These are phyloP conservation scores for Drosophila robusta DNA, from an alignment of 2,888 invertebrate genomes.

Conservation along the genomic window DNA sequence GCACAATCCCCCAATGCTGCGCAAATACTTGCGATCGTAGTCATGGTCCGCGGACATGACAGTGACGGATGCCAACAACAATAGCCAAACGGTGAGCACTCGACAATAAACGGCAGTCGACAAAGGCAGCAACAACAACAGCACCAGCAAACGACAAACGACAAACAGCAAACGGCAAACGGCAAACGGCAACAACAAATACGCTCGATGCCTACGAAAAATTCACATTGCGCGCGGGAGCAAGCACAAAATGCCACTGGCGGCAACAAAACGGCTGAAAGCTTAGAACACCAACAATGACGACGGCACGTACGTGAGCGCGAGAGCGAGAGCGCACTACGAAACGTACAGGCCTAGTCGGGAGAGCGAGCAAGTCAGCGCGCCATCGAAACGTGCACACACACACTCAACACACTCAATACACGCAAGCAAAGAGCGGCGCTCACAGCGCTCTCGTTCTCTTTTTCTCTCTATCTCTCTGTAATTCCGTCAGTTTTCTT, in stretches of 20 bases:
- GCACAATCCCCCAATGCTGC: slow-evolving; percentile 62
- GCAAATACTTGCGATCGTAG: slow-evolving; percentile 67
- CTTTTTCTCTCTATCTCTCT: not conserved
- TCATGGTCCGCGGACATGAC: slow-evolving; percentile 55
- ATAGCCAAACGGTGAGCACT: slow-evolving; percentile 16
- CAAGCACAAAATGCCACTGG: slow-evolving; percentile 55
- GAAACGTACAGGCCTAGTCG: not conserved
- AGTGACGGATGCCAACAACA: slow-evolving; percentile 8
- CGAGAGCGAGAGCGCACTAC: slow-evolving; percentile 19
- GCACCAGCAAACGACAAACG: slow-evolving; percentile 5
- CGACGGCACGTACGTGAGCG: slow-evolving; percentile 22
- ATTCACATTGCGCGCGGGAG: slow-evolving; percentile 58
- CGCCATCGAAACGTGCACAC: not conserved
- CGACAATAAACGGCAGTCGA: slow-evolving; percentile 1
- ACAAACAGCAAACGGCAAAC: slow-evolving; percentile 12
- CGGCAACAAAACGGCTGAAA: slow-evolving; percentile 37
- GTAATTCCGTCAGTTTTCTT: slow-evolving; percentile 1
- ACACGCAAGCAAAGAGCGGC: not conserved
- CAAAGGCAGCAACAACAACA: slow-evolving; percentile 16
- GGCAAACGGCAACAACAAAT: slow-evolving; percentile 19
- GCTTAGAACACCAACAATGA: slow-evolving; percentile 33
- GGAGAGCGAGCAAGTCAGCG: slow-evolving; percentile 4
- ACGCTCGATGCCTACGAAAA: slow-evolving; percentile 16
- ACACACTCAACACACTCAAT: not conserved
- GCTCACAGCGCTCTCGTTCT: too few relatives aligned